phyloP scores from a whole-genome alignment of 2,113 vertebrate species.

The Amblyopsis rosae region DNA sequence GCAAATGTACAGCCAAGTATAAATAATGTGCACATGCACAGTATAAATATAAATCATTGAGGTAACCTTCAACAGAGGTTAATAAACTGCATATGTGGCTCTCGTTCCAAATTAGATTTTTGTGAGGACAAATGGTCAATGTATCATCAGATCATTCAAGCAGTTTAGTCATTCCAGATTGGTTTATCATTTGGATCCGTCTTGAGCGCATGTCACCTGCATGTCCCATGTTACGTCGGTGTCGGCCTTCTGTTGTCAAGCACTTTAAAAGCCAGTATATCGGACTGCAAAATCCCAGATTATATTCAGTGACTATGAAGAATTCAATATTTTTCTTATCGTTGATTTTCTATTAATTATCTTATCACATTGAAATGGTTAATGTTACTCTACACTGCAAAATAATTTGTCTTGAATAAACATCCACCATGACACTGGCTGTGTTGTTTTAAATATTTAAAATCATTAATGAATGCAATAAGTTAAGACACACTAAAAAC shows the following conservation, averaged over 20 bases:
- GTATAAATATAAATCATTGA: too few species aligned
- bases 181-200: too few species aligned
- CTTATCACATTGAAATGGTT: constrained; percentile 70
- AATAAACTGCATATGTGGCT: too few species aligned
- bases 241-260: constrained; percentile 44
- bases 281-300: constrained; percentile 69
- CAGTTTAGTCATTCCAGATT: too few species aligned
- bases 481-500: neutral
- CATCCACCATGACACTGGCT: constrained; percentile 15
- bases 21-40: too few species aligned
- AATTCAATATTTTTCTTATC: constrained; percentile 67
- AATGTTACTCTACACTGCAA: constrained; percentile 65
- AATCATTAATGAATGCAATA: neutral
- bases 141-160: too few species aligned
- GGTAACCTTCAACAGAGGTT: too few species aligned
- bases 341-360: constrained; percentile 72
- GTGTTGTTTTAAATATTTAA: constrained; percentile 8
- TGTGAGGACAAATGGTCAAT: too few species aligned
- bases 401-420: constrained; percentile 60
- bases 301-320: constrained; percentile 71
- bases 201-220: constrained; percentile 28
- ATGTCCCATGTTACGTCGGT: constrained; percentile 30
- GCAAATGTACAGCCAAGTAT: too few species aligned
- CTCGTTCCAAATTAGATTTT: too few species aligned
- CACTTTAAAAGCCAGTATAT: constrained; percentile 66